phyloP scores from a whole-genome alignment of 2,888 invertebrate species.

The Cordylochernes scorpioides region DNA sequence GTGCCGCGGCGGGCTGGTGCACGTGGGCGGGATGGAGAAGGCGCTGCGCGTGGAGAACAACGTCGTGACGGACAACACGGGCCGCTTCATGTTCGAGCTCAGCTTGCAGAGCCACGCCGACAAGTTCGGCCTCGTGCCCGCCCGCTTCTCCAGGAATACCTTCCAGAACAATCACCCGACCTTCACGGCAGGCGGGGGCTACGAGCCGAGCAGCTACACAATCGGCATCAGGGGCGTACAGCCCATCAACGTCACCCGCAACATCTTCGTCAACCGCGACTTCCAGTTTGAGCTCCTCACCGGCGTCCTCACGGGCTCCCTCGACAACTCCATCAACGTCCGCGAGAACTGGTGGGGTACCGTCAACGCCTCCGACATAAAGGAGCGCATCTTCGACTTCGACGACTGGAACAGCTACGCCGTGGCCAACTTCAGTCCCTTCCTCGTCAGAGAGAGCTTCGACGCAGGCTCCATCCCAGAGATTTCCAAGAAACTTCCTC shows the following conservation, averaged over 20 bases:
- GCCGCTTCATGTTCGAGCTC: constrained; percentile 58
- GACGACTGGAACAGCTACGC: constrained; percentile 98
- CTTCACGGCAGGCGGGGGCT: constrained; percentile 5
- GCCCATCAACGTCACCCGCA: constrained; percentile 63
- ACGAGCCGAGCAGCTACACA: constrained; percentile 41
- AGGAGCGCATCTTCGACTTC: constrained; percentile 71
- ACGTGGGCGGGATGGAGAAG: constrained; percentile 85
- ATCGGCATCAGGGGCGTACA: constrained; percentile 81
- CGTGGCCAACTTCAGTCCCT: constrained; percentile 66
- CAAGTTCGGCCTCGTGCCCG: constrained; percentile 41
- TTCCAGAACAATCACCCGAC: constrained; percentile 37
- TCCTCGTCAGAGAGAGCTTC: constrained; percentile 18
- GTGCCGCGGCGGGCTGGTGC: constrained; percentile 50
- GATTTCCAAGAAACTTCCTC: constrained; percentile 5
- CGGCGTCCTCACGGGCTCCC: constrained; percentile 51
- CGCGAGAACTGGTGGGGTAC: constrained; percentile 93
- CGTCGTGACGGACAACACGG: constrained; percentile 46
- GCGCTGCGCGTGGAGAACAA: constrained; percentile 57
- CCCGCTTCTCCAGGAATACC: constrained; percentile 47
- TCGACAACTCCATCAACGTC: constrained; percentile 61
- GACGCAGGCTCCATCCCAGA: constrained; percentile 7
- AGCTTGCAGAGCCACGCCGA: constrained; percentile 73
- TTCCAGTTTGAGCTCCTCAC: constrained; percentile 65
- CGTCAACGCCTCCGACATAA: constrained; percentile 39
- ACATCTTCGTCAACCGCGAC: constrained; percentile 49